Percentiles rank a stretch among this genome's conserved stretches.
These are phyloP conservation scores for Odocoileus hemionus DNA, from an alignment of 2,113 vertebrate species.

Conservation along the genomic window DNA sequence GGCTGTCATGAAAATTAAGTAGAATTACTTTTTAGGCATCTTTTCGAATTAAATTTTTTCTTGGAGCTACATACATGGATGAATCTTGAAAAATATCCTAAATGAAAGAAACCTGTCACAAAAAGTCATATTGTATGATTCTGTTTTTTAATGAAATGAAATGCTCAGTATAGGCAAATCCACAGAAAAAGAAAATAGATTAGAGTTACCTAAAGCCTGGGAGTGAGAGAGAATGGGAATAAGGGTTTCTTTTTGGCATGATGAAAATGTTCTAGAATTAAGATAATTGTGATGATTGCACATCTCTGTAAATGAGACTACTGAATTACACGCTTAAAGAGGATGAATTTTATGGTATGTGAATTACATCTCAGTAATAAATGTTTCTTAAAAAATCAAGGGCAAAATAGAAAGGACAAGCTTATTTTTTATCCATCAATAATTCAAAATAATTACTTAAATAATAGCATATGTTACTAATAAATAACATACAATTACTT, in stretches of 20 bases:
- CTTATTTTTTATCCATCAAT: background rate
- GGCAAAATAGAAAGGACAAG: background rate
- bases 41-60: background rate
- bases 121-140: background rate
- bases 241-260: background rate
- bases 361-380: conserved; percentile 20
- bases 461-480: background rate
- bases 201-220: background rate
- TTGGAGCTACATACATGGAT: background rate
- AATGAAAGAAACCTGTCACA: background rate
- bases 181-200: background rate
- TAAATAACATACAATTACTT: background rate
- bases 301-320: background rate
- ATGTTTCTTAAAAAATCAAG: background rate
- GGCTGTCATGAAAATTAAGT: background rate
- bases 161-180: background rate
- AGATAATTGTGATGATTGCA: background rate
- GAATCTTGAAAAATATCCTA: background rate
- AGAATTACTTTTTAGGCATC: background rate
- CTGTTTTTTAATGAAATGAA: background rate
- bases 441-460: background rate
- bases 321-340: background rate
- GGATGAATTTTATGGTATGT: background rate
- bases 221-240: background rate
- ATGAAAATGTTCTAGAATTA: background rate